Evolutionary conservation across 1,140 invertebrate genomes (phyloP).

Genomic region (Lithobius niger): DNA sequence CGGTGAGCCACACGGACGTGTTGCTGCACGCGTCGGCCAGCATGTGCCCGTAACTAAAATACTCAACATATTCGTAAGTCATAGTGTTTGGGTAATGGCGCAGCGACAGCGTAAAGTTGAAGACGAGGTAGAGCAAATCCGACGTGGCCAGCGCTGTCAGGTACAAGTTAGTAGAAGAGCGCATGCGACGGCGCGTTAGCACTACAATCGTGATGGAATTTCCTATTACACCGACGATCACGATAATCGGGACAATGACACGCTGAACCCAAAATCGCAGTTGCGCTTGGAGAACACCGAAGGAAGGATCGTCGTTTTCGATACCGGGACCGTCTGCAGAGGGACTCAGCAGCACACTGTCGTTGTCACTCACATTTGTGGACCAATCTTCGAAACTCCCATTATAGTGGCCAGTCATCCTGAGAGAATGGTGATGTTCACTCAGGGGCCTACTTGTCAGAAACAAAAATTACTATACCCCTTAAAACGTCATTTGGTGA

Average conservation of each 20-base stretch:
- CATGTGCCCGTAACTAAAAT: constrained; percentile 40
- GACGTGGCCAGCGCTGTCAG: constrained; percentile 55
- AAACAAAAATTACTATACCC: too few species aligned
- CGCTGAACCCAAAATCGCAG: constrained; percentile 48
- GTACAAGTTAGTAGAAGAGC: constrained; percentile 57
- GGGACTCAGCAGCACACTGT: too few species aligned
- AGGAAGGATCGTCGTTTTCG: too few species aligned
- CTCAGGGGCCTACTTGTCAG: too few species aligned
- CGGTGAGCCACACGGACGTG: constrained; percentile 60
- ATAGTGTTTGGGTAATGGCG: constrained; percentile 42
- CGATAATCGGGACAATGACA: constrained; percentile 51
- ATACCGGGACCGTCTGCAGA: too few species aligned
- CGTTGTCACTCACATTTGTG: too few species aligned
- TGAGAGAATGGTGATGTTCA: too few species aligned
- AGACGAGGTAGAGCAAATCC: constrained; percentile 52
- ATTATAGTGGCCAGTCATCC: too few species aligned
- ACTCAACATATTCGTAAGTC: constrained; percentile 36
- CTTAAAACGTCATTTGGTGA: too few species aligned
- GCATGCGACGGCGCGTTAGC: constrained; percentile 55
- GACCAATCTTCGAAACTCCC: too few species aligned
- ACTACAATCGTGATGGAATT: constrained; percentile 58
- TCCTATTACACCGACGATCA: constrained; percentile 51
- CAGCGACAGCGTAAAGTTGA: constrained; percentile 48
- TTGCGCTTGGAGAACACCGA: background rate
- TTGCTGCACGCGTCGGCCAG: constrained; percentile 49